Percentiles rank a stretch among this genome's conserved stretches.
These are phyloP conservation scores for Piaya cayana DNA, from an alignment of 2,113 vertebrate species.

Conservation along the genomic window DNA sequence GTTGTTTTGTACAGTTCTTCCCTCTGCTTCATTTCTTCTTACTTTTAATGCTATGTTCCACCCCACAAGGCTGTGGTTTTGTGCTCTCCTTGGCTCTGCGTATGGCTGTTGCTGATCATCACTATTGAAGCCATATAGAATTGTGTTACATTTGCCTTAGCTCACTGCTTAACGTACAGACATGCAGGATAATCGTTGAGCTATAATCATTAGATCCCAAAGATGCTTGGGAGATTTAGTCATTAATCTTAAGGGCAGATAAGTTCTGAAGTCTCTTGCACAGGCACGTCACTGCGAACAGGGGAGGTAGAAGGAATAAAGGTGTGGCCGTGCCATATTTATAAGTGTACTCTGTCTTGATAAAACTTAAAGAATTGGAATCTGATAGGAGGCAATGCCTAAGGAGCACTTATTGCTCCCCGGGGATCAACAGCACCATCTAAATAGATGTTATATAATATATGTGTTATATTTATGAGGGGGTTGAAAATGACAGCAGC, in stretches of 20 bases:
- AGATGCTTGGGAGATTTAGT: neutral
- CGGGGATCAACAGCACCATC: neutral
- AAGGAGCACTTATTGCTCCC: neutral
- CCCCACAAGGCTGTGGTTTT: neutral
- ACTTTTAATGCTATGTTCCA: accelerated
- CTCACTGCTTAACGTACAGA: neutral
- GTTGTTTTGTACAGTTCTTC: neutral
- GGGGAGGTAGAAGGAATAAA: neutral
- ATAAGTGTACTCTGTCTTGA: neutral
- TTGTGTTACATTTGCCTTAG: neutral
- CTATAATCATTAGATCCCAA: neutral
- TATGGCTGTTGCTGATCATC: neutral
- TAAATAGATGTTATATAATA: too few species aligned
- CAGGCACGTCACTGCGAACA: neutral
- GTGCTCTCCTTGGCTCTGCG: neutral
- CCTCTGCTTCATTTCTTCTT: neutral
- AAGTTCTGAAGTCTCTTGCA: neutral
- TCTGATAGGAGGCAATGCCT: neutral
- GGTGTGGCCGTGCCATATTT: neutral
- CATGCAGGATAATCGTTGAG: neutral
- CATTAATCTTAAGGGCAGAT: neutral
- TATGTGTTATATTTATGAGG: neutral
- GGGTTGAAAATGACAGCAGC: neutral
- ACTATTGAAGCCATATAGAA: neutral
- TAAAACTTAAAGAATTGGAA: neutral